Conservation (phyloP, 1,140 invertebrate genomes). For the Conus betulinus region DNA sequence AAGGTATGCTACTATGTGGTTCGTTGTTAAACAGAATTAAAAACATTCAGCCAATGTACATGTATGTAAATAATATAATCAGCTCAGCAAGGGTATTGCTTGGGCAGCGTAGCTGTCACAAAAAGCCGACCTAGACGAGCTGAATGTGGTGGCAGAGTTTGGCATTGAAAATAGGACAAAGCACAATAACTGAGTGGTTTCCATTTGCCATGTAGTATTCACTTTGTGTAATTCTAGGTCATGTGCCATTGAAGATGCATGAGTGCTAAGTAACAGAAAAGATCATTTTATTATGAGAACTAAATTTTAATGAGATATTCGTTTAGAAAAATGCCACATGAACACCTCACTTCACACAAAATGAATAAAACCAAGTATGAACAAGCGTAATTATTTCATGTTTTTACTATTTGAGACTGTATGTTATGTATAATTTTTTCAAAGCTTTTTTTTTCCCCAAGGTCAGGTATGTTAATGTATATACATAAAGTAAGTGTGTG, state of each 20-base stretch:
- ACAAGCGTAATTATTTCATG: too few relatives aligned
- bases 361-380: too few relatives aligned
- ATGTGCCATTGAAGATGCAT: background rate
- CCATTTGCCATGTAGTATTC: background rate
- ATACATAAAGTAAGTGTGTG: too few relatives aligned
- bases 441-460: too few relatives aligned
- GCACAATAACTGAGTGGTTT: background rate
- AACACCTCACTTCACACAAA: too few relatives aligned
- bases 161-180: background rate
- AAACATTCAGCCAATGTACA: constrained; percentile 4
- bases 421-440: too few relatives aligned
- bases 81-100: constrained; percentile 13
- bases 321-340: too few relatives aligned
- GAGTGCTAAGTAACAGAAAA: too few relatives aligned
- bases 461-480: too few relatives aligned
- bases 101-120: background rate
- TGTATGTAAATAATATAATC: constrained; percentile 1
- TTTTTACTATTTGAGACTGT: too few relatives aligned
- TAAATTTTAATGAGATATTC: too few relatives aligned
- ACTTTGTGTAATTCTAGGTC: background rate
- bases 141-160: background rate
- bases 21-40: background rate
- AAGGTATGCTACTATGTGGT: constrained; percentile 9
- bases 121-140: background rate
- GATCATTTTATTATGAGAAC: too few relatives aligned